Conservation (phyloP, 2,888 invertebrate species). For the Theretra japonica region DNA sequence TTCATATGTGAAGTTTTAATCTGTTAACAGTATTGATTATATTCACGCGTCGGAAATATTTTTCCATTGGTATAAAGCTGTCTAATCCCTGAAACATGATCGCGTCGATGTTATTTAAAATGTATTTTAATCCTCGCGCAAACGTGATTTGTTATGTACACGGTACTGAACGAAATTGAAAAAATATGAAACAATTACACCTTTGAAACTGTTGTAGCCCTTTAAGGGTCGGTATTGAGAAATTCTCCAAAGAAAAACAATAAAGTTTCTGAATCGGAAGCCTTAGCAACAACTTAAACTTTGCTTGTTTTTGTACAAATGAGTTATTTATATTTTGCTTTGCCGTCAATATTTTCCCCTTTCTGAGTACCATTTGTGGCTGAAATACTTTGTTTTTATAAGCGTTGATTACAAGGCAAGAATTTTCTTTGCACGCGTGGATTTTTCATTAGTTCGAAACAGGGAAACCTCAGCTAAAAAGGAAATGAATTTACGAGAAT, state of each 20-base stretch:
- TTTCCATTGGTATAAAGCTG: constrained; percentile 13
- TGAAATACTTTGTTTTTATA: constrained; percentile 17
- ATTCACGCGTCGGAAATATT: constrained; percentile 1
- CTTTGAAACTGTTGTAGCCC: constrained; percentile 7
- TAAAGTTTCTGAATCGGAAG: constrained; percentile 23
- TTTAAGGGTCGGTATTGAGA: constrained; percentile 14
- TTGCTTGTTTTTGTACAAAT: constrained; percentile 16
- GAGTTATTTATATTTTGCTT: constrained; percentile 17
- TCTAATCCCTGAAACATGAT: constrained; percentile 26
- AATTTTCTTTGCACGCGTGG: constrained; percentile 11
- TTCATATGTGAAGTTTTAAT: constrained; percentile 3
- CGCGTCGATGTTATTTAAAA: constrained; percentile 25
- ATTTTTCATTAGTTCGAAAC: constrained; percentile 24
- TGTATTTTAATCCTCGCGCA: constrained; percentile 25
- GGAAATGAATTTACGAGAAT: constrained; percentile 45
- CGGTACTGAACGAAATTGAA: constrained; percentile 19
- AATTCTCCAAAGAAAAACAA: constrained; percentile 18
- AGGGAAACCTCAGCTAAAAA: constrained; percentile 45
- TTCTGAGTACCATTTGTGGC: constrained; percentile 4
- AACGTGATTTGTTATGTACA: constrained; percentile 21
- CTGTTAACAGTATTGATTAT: constrained; percentile 16
- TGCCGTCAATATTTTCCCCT: constrained; percentile 10
- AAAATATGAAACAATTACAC: constrained; percentile 15
- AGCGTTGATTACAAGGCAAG: constrained; percentile 20
- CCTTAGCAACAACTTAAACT: constrained; percentile 24